Base-by-base conservation (phyloP, 2,797 vertebrate genomes). In the Gallinago solitaria region DNA sequence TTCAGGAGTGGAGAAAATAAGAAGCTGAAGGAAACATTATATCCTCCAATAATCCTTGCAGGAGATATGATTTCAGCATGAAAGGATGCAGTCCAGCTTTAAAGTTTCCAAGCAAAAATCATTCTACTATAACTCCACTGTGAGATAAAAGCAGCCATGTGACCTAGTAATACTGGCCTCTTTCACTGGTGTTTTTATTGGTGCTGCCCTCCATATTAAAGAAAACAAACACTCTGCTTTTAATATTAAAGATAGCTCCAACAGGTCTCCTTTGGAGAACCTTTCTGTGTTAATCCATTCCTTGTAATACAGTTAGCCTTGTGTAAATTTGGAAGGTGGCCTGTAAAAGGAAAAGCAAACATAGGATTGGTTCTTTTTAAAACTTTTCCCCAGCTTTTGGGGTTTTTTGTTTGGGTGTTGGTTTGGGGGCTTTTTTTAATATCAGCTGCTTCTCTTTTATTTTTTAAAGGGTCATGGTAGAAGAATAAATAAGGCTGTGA, bases 1-100 rank as follows among this genome's bases (percentile, higher is more conserved):
- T 95, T 97, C 95, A 95, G 95, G 65, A 92, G 81, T 90, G 89
- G 60, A 93, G 89, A 97, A 95, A 97, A 95, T 92, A 95, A 90
- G 83, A 96, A 95, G 69, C 60, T 60, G 68, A 61, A 83, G 94
- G 96, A 95, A 97, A 95, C 81, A 91, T 87, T 95, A 97, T 92
- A 89, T 91, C 92, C 75, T 93, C 91, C 93, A 95, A 95, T 95
- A 96, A 96, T 96, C 95, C 94, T 95, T 88, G 89, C 70, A 88
- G 87, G 94, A 96, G 95, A 97, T 96, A 88, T 94, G 94, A 95
- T 97, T 97, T 96, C 97, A 97, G 93, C 86, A 94, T 96, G 91
- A 95, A 96, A 96, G 94, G 91, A 76, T 64, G 50, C 80, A 95
- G 97, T 90, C 75, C 75, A 84, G 95, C 83, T 95, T 97, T 95